Base-by-base conservation (phyloP, 2,113 vertebrate genomes). In the Carassius gibelio region DNA sequence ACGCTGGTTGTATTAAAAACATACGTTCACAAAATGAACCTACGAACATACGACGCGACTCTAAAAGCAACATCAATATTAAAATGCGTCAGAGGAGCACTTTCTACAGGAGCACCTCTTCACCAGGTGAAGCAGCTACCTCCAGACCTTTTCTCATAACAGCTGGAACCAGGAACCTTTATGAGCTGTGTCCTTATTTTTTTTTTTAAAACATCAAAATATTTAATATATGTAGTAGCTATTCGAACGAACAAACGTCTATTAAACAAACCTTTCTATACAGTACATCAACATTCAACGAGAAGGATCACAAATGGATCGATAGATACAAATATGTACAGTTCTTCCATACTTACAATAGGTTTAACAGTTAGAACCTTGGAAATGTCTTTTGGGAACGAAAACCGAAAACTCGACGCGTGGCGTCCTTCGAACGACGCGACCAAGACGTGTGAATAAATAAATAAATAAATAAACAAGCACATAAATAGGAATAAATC, bases 291-390 rank as follows among this genome's bases (percentile, higher is more conserved):
- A 89, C 84, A 78, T 64, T 45, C 52, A 77, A 84, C 76, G 64
- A 74, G 85, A 82, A 61, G 17, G 34, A 36, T 17, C 62, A 83
- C 80, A 69, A 50, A 83, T 81, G 69, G 69, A 85, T 85, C 81
- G 75, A 82, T 85, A 86, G 55, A 36, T 88, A 87, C 81, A 74
- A 74, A 82, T 85, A 88, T 66, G 62, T 92, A 94, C 92, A 94
- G 61, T 93, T 90, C 90, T 84, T 91, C 89, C 85, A 92, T 93
- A 93, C 90, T 92, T 92, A 93, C 92, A 92, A 66, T 85, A 78
- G 48, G 45, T 52, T 82, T 82, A 38, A 82, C 45, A 50, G 45
- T 15, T 48, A 82, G 66, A 82, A 50, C 62, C 64, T 69, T 82
- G 71, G 30, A 82, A 82, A 81, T 81, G 61, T 64, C 61, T 50